Percentiles rank a stretch among this genome's conserved stretches.
Conservation (phyloP, 2,797 vertebrate species). For the Setipinna tenuifilis region DNA sequence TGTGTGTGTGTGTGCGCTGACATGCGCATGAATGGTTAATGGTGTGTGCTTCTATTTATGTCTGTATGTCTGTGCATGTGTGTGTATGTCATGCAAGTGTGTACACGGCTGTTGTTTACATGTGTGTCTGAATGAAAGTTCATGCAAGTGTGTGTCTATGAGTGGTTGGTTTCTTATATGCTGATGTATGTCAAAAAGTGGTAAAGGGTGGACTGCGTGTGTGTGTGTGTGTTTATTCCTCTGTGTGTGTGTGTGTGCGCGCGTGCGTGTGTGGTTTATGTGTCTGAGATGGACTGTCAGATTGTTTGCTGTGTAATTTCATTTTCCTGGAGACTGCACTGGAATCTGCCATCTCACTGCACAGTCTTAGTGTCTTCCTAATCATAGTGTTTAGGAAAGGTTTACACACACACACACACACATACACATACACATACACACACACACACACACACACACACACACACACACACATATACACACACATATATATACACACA, state of each 20-base stretch:
- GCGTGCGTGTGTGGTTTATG: conserved; percentile 3
- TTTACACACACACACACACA: not conserved
- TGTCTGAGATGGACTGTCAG: conserved; percentile 30
- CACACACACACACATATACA: not conserved
- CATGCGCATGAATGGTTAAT: no score
- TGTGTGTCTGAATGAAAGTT: no score
- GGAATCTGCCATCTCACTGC: conserved; percentile 45
- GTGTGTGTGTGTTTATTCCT: not conserved
- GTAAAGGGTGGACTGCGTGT: conserved; percentile 4
- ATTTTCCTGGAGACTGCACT: conserved; percentile 42
- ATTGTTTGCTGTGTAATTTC: conserved; percentile 25
- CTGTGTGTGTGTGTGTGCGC: conserved; percentile 28
- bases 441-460: conserved; percentile 11
- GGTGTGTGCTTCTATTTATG: no score
- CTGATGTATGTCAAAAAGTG: conserved; percentile 43
- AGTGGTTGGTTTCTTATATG: conserved; percentile 29
- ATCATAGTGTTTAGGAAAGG: conserved; percentile 43
- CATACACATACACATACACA: not conserved
- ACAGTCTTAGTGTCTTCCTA: conserved; percentile 30
- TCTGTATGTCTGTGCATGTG: no score
- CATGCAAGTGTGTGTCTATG: conserved; percentile 31
- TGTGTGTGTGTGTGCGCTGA: conserved; percentile 45
- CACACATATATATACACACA: not conserved
- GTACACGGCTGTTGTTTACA: no score
- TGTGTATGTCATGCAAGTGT: no score